Conservation (phyloP, 2,113 vertebrate genomes). For the Engraulis encrasicolus region DNA sequence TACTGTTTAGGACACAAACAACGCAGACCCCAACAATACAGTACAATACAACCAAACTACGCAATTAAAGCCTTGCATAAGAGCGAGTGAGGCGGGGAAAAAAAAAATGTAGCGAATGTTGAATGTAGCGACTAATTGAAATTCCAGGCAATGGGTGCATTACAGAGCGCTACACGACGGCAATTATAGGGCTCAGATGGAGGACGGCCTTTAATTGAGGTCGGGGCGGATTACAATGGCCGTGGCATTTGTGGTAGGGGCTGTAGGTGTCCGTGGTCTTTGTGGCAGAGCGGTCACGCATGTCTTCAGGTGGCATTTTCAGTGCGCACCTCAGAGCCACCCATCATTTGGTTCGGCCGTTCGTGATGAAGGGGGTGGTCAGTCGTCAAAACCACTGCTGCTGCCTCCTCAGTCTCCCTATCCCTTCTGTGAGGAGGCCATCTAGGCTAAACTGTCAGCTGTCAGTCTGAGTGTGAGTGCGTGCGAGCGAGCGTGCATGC, state of each 20-base stretch:
- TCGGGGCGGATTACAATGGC: neutral
- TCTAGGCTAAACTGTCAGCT: neutral
- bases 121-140: neutral
- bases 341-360: neutral
- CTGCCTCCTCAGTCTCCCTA: no score
- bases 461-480: neutral
- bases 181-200: neutral
- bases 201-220: neutral
- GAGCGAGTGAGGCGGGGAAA: neutral
- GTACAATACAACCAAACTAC: neutral
- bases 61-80: neutral
- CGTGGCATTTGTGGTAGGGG: neutral
- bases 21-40: no score
- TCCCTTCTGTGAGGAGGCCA: neutral
- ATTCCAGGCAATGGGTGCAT: neutral
- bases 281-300: neutral
- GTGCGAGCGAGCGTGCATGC: neutral
- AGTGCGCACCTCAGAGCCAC: neutral
- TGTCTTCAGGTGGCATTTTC: constrained; percentile 7
- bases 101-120: neutral
- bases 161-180: neutral
- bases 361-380: neutral
- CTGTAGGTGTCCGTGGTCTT: neutral
- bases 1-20: neutral
- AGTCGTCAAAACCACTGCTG: neutral